Conservation (phyloP, 1,140 invertebrate genomes). For the Lepidurus packardi region DNA sequence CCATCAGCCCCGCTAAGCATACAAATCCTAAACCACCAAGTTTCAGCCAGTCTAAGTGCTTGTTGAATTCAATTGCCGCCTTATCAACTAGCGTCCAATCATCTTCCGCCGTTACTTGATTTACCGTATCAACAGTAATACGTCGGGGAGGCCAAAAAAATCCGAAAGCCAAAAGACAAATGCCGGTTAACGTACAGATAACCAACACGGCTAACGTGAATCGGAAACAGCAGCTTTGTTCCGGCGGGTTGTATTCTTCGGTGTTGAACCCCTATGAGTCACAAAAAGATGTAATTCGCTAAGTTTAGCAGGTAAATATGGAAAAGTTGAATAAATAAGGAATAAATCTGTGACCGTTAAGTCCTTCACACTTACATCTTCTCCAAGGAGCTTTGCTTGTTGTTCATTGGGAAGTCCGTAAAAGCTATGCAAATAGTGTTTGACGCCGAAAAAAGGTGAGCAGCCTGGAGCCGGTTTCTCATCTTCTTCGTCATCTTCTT, state of each 20-base stretch:
- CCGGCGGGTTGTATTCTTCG: background rate
- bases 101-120: background rate
- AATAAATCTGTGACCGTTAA: too few species aligned
- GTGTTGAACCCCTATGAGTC: background rate
- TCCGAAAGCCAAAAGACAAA: background rate
- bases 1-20: background rate
- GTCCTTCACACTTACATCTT: background rate
- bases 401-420: constrained; percentile 29
- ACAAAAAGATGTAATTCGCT: background rate
- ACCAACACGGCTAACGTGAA: background rate
- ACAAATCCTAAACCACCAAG: background rate
- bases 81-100: constrained; percentile 17
- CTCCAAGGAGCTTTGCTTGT: background rate
- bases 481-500: background rate
- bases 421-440: constrained; percentile 31
- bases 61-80: constrained; percentile 25
- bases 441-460: constrained; percentile 27
- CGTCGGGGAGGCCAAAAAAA: background rate
- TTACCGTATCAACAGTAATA: background rate
- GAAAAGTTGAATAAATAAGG: too few species aligned
- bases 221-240: background rate
- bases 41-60: constrained; percentile 23
- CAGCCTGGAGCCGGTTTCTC: background rate
- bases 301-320: too few species aligned
- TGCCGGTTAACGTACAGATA: constrained; percentile 11